A percentile compares a stretch with the other conserved stretches of the same genome.
These are phyloP conservation scores for Pagetopsis macropterus DNA, from an alignment of 2,797 vertebrate genomes.

Conservation along the genomic window DNA sequence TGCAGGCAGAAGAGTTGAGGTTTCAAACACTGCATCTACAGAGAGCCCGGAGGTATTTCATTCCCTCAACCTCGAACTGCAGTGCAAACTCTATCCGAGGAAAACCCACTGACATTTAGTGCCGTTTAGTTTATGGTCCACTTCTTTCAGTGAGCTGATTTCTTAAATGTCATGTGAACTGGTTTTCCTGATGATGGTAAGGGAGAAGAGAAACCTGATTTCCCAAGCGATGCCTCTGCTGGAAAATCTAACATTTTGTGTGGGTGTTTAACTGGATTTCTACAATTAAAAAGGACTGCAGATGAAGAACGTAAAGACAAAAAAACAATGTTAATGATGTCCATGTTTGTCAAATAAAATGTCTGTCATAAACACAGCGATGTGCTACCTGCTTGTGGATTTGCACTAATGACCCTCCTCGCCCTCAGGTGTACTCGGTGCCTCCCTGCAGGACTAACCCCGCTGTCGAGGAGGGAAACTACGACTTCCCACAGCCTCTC, in stretches of 20 bases:
- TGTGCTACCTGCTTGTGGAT: neutral
- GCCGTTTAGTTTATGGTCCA: neutral
- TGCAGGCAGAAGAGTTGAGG: constrained; percentile 25
- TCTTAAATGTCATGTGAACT: constrained; percentile 6
- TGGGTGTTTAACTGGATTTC: too few relatives aligned
- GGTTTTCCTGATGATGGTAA: neutral
- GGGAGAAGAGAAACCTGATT: too few relatives aligned
- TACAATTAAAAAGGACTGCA: neutral
- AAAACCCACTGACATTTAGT: neutral
- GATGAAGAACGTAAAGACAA: neutral
- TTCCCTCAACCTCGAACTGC: constrained; percentile 54
- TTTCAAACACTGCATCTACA: constrained; percentile 43
- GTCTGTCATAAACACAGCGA: neutral
- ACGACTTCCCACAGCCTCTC: constrained; percentile 88
- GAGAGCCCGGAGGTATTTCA: constrained; percentile 41
- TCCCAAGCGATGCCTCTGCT: neutral
- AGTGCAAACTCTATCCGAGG: neutral
- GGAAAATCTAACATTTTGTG: neutral
- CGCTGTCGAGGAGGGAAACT: constrained; percentile 84
- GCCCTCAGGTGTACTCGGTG: constrained; percentile 78
- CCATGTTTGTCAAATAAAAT: neutral
- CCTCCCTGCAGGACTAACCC: constrained; percentile 76
- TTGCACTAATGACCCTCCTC: neutral
- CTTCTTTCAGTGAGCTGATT: neutral
- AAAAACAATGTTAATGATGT: neutral